Base-by-base conservation (phyloP, 2,113 vertebrate species). In the Semicossyphus pulcher region DNA sequence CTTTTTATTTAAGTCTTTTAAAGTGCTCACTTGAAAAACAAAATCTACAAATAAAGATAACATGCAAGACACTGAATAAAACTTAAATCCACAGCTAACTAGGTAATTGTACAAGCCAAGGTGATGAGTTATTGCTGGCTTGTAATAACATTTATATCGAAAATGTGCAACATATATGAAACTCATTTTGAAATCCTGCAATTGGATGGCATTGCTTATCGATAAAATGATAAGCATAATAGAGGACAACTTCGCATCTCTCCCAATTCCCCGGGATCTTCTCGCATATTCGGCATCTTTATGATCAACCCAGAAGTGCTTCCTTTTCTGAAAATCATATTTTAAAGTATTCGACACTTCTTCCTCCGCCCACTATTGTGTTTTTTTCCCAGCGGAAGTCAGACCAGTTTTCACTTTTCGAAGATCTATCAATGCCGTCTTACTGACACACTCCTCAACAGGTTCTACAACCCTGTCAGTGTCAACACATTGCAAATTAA, bases 191-290 rank as follows among this genome's bases (percentile, higher is more conserved):
- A 53, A n/a, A 53, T 15, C 12, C 42, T 34, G 18, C 5, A 14
- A 11, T 23, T 25, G 2, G 3, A 18, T 16, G 6, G 7, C 3
- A 10, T 21, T n/a, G 20, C 15, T 53, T 11, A n/a, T 21, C 1
- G 15, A 32, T 10, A 25, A n/a, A 12, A 15, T 1, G 16, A 34
- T 16, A 29, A 10, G 10, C 9, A 8, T 2, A 11, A 0, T n/a
- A 1, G 2, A 23, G 14, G 18, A 8, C 4, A 14, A 11, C 3
- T 15, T 1, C 1, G 1, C 3, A 1, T 21, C 6, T 34, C 3
- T 5, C 10, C 14, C 2, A 1, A 12, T 10, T 21, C 7, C 16
- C 37, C 15, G 0, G 23, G 12, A 7, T 25, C 5, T 25, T 34
- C 14, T 72, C 0, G 14, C 7, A 1, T 18, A 42, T 72, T 51